Percentiles rank a stretch among this genome's conserved stretches.
These are phyloP conservation scores for Aegotheles bennettii DNA, from an alignment of 2,113 vertebrate genomes.

Conservation along the genomic window DNA sequence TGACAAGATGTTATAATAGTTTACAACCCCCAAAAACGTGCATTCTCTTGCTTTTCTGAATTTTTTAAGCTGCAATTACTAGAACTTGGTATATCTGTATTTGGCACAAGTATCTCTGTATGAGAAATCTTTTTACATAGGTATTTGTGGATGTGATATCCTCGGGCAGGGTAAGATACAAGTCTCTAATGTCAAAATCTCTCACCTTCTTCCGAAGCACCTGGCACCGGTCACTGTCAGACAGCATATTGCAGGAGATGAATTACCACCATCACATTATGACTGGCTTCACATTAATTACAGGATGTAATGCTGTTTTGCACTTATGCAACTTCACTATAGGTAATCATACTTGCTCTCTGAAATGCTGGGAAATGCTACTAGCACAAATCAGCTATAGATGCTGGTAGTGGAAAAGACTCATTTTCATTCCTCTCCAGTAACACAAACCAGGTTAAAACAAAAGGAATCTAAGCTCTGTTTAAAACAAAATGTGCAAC, in stretches of 20 bases:
- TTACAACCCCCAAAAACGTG: background rate
- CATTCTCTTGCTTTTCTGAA: background rate
- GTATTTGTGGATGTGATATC: background rate
- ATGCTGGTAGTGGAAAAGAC: background rate
- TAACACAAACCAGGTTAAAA: background rate
- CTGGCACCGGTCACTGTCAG: background rate
- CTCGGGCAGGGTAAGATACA: background rate
- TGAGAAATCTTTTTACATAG: background rate
- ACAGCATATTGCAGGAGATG: background rate
- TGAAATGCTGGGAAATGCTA: background rate
- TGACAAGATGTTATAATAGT: background rate
- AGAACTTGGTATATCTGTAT: background rate
- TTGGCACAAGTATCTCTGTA: background rate
- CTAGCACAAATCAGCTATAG: background rate
- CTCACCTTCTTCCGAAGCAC: background rate
- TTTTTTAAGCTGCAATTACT: background rate
- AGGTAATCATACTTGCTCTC: background rate
- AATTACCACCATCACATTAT: background rate
- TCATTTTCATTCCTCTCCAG: background rate
- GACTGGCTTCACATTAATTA: background rate
- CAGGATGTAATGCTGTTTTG: background rate
- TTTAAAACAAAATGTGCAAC: background rate
- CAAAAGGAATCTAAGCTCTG: background rate
- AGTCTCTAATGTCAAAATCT: background rate
- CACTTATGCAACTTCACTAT: background rate